Evolutionary conservation across 1,140 invertebrate species (phyloP), one percentile per base, ranked within the genome.

Genomic region (Ceratina japonica): DNA sequence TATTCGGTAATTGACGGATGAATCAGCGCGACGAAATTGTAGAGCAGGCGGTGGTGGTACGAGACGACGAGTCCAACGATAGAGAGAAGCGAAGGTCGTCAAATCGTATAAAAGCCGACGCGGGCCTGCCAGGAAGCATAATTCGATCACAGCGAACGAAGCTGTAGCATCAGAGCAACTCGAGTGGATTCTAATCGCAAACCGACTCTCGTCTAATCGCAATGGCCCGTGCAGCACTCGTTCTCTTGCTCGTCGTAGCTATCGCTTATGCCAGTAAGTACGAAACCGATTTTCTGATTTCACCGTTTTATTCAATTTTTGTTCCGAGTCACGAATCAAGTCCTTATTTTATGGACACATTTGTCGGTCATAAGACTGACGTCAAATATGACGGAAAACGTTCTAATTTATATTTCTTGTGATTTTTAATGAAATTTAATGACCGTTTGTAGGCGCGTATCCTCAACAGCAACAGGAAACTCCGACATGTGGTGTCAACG

Each of bases 71-170:
- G 4, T 0, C 12, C 8, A 8, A 7, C 58, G 20, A 27, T 15
- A 15, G 13, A n/a, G 12, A 13, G 24, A 24, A 24, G n/a, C 27
- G 59, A 13, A 13, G 18, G 22, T 15, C 22, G 27, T n/a, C 0
- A 37, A 56, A n/a, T 59, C 12, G 52, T 83, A 84, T 84, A 84
- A 64, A 84, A 83, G 49, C 20, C 58, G 20, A 22, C 0, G 13
- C 1, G 2, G n/a, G 7, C n/a, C 12, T 7, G 24, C 27, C 27
- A 13, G 10, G 2, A 2, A 18, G 18, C 27, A 31, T 31, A 31
- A 31, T n/a, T n/a, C n/a, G n/a, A n/a, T 31, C 27, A 31, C 27
- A 31, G 27, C 27, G 4, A 4, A 31, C 27, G 27, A 31, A 31
- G 27, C 27, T 31, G 27, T 31, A 31, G 22, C 70, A 72, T 24